phyloP scores from a whole-genome alignment of 2,888 invertebrate species.

The Agonum fuliginosum region DNA sequence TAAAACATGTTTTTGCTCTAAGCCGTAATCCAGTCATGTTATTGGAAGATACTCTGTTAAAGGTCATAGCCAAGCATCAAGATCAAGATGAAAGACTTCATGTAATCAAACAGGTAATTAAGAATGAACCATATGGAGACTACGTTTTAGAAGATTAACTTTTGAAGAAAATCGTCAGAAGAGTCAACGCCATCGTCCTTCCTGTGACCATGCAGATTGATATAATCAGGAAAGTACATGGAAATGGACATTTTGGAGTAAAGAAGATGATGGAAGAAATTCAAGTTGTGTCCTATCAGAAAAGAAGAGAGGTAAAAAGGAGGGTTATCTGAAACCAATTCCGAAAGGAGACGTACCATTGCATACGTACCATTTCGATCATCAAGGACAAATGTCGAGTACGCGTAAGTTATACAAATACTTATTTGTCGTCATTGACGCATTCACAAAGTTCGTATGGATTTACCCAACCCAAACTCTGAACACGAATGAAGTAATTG shows the following conservation, averaged over 20 bases:
- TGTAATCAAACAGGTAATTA: slow-evolving; percentile 59
- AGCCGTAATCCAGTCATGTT: slow-evolving; percentile 8
- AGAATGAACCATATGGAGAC: slow-evolving; percentile 56
- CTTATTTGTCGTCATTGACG: slow-evolving; percentile 67
- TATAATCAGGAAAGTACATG: slow-evolving; percentile 61
- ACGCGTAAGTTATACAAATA: slow-evolving; percentile 66
- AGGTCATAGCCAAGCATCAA: slow-evolving; percentile 54
- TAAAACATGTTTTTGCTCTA: slow-evolving; percentile 62
- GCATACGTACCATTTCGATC: slow-evolving; percentile 67
- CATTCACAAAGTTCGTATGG: slow-evolving; percentile 67
- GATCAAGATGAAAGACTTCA: slow-evolving; percentile 60
- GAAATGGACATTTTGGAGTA: slow-evolving; percentile 60
- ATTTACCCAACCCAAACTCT: slow-evolving; percentile 66
- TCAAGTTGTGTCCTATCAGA: slow-evolving; percentile 66
- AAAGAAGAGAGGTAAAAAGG: slow-evolving; percentile 65
- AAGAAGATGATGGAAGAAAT: slow-evolving; percentile 60
- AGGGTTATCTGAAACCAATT: slow-evolving; percentile 65
- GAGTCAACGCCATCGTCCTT: slow-evolving; percentile 59
- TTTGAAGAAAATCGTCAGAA: slow-evolving; percentile 22
- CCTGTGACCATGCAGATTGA: slow-evolving; percentile 61
- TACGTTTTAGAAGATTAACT: slow-evolving; percentile 58
- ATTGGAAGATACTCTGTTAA: slow-evolving; percentile 44
- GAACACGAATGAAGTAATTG: slow-evolving; percentile 64
- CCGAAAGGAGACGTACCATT: slow-evolving; percentile 66
- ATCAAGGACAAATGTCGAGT: slow-evolving; percentile 66